phyloP scores from a whole-genome alignment of 1,140 invertebrate genomes.

The Carcinoscorpius rotundicauda region DNA sequence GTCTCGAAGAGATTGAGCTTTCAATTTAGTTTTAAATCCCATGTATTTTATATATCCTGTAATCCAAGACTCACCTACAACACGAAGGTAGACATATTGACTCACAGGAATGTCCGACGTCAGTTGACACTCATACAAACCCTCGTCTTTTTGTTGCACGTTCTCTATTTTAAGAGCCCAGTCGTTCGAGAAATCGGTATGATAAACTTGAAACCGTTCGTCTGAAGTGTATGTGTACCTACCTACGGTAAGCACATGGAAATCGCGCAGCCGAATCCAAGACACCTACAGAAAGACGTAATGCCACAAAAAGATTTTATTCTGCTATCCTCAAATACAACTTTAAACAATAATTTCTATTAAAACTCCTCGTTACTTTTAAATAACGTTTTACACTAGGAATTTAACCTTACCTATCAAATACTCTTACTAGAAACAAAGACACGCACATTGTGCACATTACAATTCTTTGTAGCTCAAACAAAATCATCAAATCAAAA shows the following conservation, averaged over 20 bases:
- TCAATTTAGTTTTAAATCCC: too few species aligned
- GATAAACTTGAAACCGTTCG: constrained; percentile 58
- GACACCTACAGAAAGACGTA: constrained; percentile 49
- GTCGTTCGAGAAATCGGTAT: constrained; percentile 62
- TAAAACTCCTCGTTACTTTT: too few species aligned
- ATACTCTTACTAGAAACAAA: too few species aligned
- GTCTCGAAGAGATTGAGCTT: too few species aligned
- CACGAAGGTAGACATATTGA: constrained; percentile 43
- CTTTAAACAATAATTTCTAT: too few species aligned
- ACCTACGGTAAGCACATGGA: constrained; percentile 71
- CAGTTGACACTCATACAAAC: constrained; percentile 66
- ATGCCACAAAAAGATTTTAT: too few species aligned
- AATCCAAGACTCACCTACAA: constrained; percentile 50
- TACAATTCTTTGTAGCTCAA: too few species aligned
- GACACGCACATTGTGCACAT: too few species aligned
- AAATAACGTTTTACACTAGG: too few species aligned
- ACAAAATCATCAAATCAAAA: too few species aligned
- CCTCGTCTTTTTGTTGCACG: constrained; percentile 51
- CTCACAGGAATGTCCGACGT: constrained; percentile 49
- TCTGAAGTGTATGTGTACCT: constrained; percentile 76
- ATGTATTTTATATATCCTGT: not conserved
- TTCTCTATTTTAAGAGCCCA: constrained; percentile 89
- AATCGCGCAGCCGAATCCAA: constrained; percentile 74
- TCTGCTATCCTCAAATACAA: too few species aligned
- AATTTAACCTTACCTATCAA: too few species aligned